Evolutionary conservation across 30 jellyfish, hydroid and myxozoan genomes (phyloP).

Genomic region (Cassiopea andromeda): DNA sequence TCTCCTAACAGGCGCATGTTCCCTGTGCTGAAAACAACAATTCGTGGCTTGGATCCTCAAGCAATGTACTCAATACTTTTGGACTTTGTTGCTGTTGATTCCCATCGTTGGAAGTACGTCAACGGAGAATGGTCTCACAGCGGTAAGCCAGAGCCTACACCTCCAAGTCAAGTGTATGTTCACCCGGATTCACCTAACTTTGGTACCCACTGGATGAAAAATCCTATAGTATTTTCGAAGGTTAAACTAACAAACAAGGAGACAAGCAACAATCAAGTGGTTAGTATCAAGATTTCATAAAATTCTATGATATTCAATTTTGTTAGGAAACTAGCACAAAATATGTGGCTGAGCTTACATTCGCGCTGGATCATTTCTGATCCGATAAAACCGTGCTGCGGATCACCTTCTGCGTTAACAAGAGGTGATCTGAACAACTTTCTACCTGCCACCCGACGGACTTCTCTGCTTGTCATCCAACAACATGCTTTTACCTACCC

Average conservation of each 20-base stretch:
- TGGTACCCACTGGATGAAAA: conserved; percentile 99
- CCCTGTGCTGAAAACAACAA: conserved; percentile 92
- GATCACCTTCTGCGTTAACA: too few species aligned
- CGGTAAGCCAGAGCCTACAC: conserved; percentile 97
- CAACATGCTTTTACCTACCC: too few species aligned
- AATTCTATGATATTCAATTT: too few species aligned
- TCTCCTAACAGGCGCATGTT: conserved; percentile 88
- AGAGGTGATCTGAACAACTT: too few species aligned
- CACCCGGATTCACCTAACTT: conserved; percentile 99
- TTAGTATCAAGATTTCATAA: conserved; percentile 22
- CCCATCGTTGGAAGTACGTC: conserved; percentile 98
- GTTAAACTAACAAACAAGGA: conserved; percentile 96
- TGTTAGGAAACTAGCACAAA: too few species aligned
- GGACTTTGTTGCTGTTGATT: conserved; percentile 95
- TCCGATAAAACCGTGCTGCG: too few species aligned
- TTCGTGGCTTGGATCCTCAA: conserved; percentile 94
- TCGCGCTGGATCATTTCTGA: too few species aligned
- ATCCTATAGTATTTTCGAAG: conserved; percentile 93
- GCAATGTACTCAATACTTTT: conserved; percentile 92
- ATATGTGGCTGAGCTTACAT: too few species aligned
- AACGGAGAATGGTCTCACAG: conserved; percentile 99
- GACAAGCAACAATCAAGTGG: conserved; percentile 97
- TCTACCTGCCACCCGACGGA: too few species aligned
- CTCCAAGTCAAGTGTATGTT: conserved; percentile 90
- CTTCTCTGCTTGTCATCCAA: too few species aligned